phyloP scores from a whole-genome alignment of 1,140 invertebrate genomes.

The Oryctes rhinoceros region DNA sequence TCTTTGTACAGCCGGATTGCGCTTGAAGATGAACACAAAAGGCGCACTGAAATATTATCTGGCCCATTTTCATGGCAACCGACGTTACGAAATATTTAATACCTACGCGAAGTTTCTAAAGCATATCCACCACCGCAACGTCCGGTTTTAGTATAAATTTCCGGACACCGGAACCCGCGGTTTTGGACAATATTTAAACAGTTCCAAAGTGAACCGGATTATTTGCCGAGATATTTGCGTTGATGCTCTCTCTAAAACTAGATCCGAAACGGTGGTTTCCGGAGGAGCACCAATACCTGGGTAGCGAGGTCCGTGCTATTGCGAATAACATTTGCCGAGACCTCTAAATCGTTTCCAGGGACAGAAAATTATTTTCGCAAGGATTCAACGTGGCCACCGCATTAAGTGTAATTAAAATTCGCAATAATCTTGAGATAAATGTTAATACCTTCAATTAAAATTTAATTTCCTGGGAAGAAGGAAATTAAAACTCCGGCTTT shows the following conservation, averaged over 20 bases:
- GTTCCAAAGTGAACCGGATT: conserved; percentile 33
- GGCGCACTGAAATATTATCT: conserved; percentile 7
- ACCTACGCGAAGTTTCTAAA: conserved; percentile 28
- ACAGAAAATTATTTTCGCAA: conserved; percentile 7
- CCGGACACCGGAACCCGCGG: conserved; percentile 31
- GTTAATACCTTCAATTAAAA: background rate
- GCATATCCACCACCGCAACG: conserved; percentile 15
- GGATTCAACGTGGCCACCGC: background rate
- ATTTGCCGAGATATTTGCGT: conserved; percentile 22
- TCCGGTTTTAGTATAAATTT: conserved; percentile 34
- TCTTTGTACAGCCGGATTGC: background rate
- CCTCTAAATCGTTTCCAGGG: background rate
- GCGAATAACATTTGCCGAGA: background rate
- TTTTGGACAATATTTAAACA: conserved; percentile 36
- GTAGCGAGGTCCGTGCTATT: background rate
- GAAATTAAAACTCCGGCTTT: background rate
- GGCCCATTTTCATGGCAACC: conserved; percentile 16
- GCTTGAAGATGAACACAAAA: conserved; percentile 18
- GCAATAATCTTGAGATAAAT: conserved; percentile 14
- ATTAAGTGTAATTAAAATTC: conserved; percentile 21
- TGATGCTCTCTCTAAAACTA: background rate
- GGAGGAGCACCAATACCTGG: background rate
- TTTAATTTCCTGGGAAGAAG: conserved; percentile 3
- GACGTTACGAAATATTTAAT: conserved; percentile 26
- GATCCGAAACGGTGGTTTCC: background rate